These are phyloP conservation scores for Hirudinaria manillensis DNA, from an alignment of 2,888 invertebrate genomes.

Conservation along the genomic window DNA sequence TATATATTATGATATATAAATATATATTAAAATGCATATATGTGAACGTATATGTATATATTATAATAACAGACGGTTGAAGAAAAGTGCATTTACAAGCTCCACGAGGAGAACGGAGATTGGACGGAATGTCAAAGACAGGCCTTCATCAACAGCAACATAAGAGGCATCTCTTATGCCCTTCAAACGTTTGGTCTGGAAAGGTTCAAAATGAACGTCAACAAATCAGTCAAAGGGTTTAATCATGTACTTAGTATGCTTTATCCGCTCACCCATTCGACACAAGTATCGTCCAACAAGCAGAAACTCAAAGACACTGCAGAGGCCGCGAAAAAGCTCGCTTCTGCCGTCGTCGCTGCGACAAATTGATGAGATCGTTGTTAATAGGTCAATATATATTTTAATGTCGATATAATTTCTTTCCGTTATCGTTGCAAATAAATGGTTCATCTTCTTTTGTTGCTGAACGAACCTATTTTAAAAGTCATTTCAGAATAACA, in stretches of 20 bases:
- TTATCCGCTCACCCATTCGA: constrained; percentile 27
- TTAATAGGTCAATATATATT: constrained; percentile 8
- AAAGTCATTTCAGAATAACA: too few relatives aligned
- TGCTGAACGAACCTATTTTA: too few relatives aligned
- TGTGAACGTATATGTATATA: background rate
- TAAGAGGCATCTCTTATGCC: constrained; percentile 78
- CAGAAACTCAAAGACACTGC: constrained; percentile 37
- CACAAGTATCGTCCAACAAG: constrained; percentile 29
- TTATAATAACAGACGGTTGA: constrained; percentile 67
- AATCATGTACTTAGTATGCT: constrained; percentile 63
- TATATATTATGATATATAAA: too few relatives aligned
- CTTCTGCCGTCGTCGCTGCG: constrained; percentile 33
- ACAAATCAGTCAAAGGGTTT: constrained; percentile 76
- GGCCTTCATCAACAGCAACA: constrained; percentile 82
- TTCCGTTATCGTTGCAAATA: too few relatives aligned
- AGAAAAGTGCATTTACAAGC: constrained; percentile 78
- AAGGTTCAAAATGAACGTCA: constrained; percentile 77
- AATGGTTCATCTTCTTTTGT: too few relatives aligned
- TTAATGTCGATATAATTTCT: too few relatives aligned
- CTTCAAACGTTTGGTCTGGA: constrained; percentile 84
- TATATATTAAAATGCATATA: too few relatives aligned
- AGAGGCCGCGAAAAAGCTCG: constrained; percentile 38
- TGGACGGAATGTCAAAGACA: constrained; percentile 74
- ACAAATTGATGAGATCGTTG: background rate
- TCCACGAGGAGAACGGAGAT: constrained; percentile 64